These are phyloP conservation scores for Eubasilissa splendida DNA, from an alignment of 2,888 invertebrate genomes.

Conservation along the genomic window DNA sequence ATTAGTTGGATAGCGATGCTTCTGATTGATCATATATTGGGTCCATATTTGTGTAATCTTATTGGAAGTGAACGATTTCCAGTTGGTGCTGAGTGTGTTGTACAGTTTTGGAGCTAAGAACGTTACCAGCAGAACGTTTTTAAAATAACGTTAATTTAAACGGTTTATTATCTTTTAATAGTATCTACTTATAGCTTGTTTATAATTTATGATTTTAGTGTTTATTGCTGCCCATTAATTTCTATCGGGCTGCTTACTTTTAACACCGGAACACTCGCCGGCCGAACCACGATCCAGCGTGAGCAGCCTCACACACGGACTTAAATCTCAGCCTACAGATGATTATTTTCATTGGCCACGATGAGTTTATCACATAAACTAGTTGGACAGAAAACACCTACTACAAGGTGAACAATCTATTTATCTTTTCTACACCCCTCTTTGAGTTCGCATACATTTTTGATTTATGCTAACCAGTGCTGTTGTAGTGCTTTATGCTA, in stretches of 20 bases:
- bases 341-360: slow-evolving; percentile 51
- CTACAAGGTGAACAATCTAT: too few species aligned
- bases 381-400: slow-evolving; percentile 1
- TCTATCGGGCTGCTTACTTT: slow-evolving; percentile 23
- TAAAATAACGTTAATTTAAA: neutral
- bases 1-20: too few species aligned
- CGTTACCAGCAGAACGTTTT: too few species aligned
- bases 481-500: too few species aligned
- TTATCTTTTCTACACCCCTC: too few species aligned
- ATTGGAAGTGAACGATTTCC: too few species aligned
- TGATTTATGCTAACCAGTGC: too few species aligned
- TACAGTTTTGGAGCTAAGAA: too few species aligned
- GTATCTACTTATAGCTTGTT: slow-evolving; percentile 17
- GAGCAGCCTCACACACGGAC: neutral
- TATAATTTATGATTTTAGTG: slow-evolving; percentile 21
- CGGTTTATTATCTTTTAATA: slow-evolving; percentile 30
- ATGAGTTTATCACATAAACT: slow-evolving; percentile 48
- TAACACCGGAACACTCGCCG: slow-evolving; percentile 29
- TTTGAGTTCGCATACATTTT: too few species aligned
- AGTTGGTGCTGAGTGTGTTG: too few species aligned
- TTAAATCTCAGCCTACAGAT: slow-evolving; percentile 7
- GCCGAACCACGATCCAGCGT: neutral
- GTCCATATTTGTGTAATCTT: too few species aligned
- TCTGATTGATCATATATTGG: too few species aligned
- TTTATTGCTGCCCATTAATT: slow-evolving; percentile 36